These are phyloP conservation scores for Lycodopsis pacificus DNA, from an alignment of 2,797 vertebrate species.

Conservation along the genomic window DNA sequence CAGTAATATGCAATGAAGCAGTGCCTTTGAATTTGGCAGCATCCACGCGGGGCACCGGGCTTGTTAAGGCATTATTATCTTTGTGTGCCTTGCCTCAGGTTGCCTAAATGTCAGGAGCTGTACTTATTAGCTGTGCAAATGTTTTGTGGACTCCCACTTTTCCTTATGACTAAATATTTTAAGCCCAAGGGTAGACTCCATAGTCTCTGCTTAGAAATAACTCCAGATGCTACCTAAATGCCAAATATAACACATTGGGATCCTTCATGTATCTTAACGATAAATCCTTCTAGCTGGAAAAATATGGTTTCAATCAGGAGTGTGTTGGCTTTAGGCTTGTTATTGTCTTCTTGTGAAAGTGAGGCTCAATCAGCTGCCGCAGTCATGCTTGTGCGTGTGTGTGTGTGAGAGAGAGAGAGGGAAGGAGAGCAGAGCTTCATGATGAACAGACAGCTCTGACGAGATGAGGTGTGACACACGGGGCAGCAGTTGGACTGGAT, in stretches of 20 bases:
- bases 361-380: conserved; percentile 31
- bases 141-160: conserved; percentile 46
- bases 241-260: conserved; percentile 11
- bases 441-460: conserved; percentile 60
- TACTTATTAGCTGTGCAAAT: conserved; percentile 55
- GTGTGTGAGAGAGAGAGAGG: background rate
- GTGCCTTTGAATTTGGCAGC: conserved; percentile 54
- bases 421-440: conserved; percentile 29
- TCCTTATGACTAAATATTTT: conserved; percentile 43
- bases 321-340: conserved; percentile 31
- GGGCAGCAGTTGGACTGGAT: conserved; percentile 60
- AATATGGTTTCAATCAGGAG: conserved; percentile 44
- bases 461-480: conserved; percentile 76
- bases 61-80: conserved; percentile 50
- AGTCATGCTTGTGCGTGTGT: conserved; percentile 7
- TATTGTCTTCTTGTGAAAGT: conserved; percentile 28
- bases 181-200: conserved; percentile 49
- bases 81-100: conserved; percentile 64
- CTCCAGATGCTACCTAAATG: conserved; percentile 17
- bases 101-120: conserved; percentile 70
- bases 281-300: conserved; percentile 4
- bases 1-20: conserved; percentile 58
- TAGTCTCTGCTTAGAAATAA: conserved; percentile 30
- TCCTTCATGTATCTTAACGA: conserved; percentile 3
- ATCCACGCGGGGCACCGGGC: conserved; percentile 31